Percentiles rank a stretch among this genome's conserved stretches.
Conservation (phyloP, 2,888 invertebrate species). For the Nephrotoma flavescens region DNA sequence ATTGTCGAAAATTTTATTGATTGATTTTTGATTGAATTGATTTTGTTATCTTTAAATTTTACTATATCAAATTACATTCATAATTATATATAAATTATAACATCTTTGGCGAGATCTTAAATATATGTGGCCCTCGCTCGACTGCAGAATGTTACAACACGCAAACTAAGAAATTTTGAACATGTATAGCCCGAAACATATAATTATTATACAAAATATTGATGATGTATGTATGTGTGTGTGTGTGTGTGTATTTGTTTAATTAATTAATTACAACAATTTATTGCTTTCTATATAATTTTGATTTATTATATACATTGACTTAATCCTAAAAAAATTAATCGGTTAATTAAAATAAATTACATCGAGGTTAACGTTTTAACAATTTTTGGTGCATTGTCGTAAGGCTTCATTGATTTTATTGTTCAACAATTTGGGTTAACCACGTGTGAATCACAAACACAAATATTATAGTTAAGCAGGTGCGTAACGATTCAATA, state of each 20-base stretch:
- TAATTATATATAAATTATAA: too few species aligned
- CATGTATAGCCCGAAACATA: not conserved
- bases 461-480: too few species aligned
- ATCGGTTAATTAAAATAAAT: not conserved
- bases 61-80: not conserved
- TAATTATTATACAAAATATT: not conserved
- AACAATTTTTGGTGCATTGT: not conserved
- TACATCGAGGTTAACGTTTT: not conserved
- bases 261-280: not conserved
- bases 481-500: too few species aligned
- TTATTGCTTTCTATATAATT: not conserved
- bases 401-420: not conserved
- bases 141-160: not conserved
- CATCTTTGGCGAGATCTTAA: too few species aligned
- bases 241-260: not conserved
- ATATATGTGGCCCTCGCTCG: too few species aligned
- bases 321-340: not conserved
- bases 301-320: not conserved
- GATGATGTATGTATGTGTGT: not conserved
- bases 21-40: not conserved
- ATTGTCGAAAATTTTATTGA: not conserved
- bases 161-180: not conserved
- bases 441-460: too few species aligned
- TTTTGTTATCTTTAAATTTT: not conserved
- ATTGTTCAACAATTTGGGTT: not conserved